Percentiles rank a stretch among this genome's conserved stretches.
These are phyloP conservation scores for Drosophila guanche DNA, from an alignment of 1,140 invertebrate genomes.

Conservation along the genomic window DNA sequence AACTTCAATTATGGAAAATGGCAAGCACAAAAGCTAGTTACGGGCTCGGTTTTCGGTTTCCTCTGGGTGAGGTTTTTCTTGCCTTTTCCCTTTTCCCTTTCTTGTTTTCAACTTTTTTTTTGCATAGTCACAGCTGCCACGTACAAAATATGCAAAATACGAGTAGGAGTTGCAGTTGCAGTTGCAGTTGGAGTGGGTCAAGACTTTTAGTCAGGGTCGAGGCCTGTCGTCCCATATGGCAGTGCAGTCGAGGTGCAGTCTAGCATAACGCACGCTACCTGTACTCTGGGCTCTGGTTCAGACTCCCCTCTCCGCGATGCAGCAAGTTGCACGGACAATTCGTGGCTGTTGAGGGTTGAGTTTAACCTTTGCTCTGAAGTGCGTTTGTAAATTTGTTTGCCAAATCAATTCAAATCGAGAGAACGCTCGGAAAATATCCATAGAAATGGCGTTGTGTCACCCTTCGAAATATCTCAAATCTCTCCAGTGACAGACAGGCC, in stretches of 20 bases:
- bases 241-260: conserved; percentile 15
- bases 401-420: conserved; percentile 63
- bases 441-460: conserved; percentile 32
- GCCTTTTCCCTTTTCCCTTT: not conserved
- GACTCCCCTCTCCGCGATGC: conserved; percentile 9
- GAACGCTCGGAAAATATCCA: conserved; percentile 8
- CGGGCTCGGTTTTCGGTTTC: conserved; percentile 11
- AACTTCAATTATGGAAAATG: conserved; percentile 63
- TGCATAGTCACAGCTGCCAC: conserved; percentile 52
- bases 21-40: conserved; percentile 33
- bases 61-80: conserved; percentile 9
- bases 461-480: conserved; percentile 4
- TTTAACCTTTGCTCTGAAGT: conserved; percentile 27
- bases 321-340: not conserved
- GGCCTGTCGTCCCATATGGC: conserved; percentile 29
- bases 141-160: conserved; percentile 58
- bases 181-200: too few species aligned
- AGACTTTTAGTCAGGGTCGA: not conserved
- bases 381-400: conserved; percentile 62
- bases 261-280: conserved; percentile 56
- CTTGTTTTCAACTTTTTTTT: conserved; percentile 18
- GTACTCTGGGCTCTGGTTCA: conserved; percentile 5
- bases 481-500: too few species aligned
- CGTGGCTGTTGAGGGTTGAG: too few species aligned
- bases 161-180: not conserved